Evolutionary conservation across 2,113 vertebrate genomes (phyloP).

Genomic region (Pluvianellus socialis): DNA sequence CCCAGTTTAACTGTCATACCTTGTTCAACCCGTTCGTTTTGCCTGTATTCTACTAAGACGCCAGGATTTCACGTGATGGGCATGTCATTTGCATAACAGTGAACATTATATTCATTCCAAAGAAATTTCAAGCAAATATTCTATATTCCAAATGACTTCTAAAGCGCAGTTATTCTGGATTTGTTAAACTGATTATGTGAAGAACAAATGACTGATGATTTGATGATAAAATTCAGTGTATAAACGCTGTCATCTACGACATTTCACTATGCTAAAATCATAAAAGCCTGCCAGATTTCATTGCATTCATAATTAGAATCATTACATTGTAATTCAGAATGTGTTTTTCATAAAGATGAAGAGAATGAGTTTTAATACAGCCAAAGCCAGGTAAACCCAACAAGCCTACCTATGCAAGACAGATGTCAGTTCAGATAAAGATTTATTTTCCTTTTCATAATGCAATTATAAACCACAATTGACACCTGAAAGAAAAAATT

Average conservation of each 20-base stretch:
- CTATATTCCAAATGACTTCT: conserved; percentile 20
- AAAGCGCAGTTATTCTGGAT: conserved; percentile 24
- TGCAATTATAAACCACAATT: conserved; percentile 56
- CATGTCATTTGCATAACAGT: conserved; percentile 25
- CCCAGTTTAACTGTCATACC: conserved; percentile 1
- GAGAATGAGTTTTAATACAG: conserved; percentile 23
- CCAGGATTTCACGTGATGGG: background rate
- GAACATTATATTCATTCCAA: conserved; percentile 22
- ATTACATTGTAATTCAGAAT: conserved; percentile 67
- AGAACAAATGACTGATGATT: conserved; percentile 40
- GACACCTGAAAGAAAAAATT: conserved; percentile 37
- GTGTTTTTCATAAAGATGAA: conserved; percentile 47
- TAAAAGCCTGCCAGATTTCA: conserved; percentile 51
- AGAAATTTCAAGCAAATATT: conserved; percentile 26
- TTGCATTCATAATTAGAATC: conserved; percentile 49
- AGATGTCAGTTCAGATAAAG: conserved; percentile 50
- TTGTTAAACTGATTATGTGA: conserved; percentile 25
- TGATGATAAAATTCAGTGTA: conserved; percentile 60
- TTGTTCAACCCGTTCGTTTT: background rate
- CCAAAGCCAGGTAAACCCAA: conserved; percentile 2
- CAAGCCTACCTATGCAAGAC: conserved; percentile 26
- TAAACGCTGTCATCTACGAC: conserved; percentile 20
- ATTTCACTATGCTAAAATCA: conserved; percentile 23
- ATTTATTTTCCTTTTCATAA: conserved; percentile 43
- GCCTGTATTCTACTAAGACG: background rate